Conservation (phyloP, 2,797 vertebrate species). For the Salmo trutta region DNA sequence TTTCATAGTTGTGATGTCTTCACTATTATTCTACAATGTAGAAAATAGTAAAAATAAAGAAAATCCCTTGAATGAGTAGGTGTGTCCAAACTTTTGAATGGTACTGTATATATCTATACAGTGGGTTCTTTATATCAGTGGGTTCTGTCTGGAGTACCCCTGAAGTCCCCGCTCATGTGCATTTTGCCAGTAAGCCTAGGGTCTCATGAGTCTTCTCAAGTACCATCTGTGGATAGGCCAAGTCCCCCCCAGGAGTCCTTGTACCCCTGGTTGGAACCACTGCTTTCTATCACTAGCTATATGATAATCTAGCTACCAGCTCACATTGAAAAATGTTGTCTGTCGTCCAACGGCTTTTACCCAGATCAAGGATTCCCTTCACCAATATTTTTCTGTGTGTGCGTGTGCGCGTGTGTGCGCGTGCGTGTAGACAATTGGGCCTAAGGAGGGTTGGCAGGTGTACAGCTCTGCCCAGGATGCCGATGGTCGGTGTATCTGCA, state of each 20-base stretch:
- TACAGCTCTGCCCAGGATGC: slow-evolving; percentile 98
- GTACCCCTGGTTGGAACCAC: neutral
- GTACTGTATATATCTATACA: too few species aligned
- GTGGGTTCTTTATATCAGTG: too few species aligned
- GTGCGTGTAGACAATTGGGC: slow-evolving; percentile 86
- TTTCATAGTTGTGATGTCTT: too few species aligned
- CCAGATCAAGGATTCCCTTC: neutral
- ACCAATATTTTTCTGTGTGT: slow-evolving; percentile 10
- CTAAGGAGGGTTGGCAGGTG: slow-evolving; percentile 98
- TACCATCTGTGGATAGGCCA: too few species aligned
- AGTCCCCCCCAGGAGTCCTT: neutral
- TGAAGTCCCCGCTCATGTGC: too few species aligned
- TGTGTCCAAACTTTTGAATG: too few species aligned
- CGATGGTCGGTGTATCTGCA: slow-evolving; percentile 96
- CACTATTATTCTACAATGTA: too few species aligned
- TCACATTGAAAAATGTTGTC: neutral
- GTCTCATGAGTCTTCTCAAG: too few species aligned
- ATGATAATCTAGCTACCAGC: neutral
- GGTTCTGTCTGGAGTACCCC: too few species aligned
- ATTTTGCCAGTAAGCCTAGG: too few species aligned
- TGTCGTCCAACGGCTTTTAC: neutral
- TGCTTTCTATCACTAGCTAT: neutral
- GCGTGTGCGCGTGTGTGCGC: slow-evolving; percentile 8
- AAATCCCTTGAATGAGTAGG: too few species aligned
- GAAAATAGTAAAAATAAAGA: too few species aligned